These are phyloP conservation scores for Dysdera silvatica DNA, from an alignment of 1,140 invertebrate genomes.

Conservation along the genomic window DNA sequence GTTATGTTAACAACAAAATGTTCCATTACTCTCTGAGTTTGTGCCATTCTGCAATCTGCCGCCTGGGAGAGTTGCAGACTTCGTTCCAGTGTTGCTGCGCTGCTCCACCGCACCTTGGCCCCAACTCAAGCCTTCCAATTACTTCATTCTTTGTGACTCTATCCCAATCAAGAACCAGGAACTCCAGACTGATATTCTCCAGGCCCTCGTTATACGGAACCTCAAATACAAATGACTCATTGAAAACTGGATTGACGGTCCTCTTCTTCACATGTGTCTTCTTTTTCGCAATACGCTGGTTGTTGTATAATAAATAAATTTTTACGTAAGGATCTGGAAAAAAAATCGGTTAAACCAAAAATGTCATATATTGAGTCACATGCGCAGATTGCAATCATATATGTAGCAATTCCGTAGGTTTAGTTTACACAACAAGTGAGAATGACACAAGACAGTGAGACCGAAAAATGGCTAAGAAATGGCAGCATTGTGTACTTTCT, in stretches of 20 bases:
- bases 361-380: no score
- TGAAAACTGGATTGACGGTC: conserved; percentile 95
- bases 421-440: no score
- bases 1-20: neutral
- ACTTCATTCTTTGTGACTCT: conserved; percentile 97
- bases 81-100: conserved; percentile 92
- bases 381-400: no score
- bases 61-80: conserved; percentile 86
- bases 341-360: neutral
- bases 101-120: conserved; percentile 61
- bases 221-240: conserved; percentile 77
- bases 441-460: no score
- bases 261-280: conserved; percentile 98
- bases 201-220: conserved; percentile 63
- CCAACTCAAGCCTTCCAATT: conserved; percentile 86
- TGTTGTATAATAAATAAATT: conserved; percentile 92
- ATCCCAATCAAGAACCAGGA: conserved; percentile 93
- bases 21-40: conserved; percentile 54
- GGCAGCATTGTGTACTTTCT: no score
- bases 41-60: conserved; percentile 98
- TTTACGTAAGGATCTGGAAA: conserved; percentile 74
- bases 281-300: conserved; percentile 96
- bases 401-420: no score
- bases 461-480: no score
- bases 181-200: conserved; percentile 81